These are phyloP conservation scores for Rhamnusium bicolor DNA, from an alignment of 2,888 invertebrate species.

Conservation along the genomic window DNA sequence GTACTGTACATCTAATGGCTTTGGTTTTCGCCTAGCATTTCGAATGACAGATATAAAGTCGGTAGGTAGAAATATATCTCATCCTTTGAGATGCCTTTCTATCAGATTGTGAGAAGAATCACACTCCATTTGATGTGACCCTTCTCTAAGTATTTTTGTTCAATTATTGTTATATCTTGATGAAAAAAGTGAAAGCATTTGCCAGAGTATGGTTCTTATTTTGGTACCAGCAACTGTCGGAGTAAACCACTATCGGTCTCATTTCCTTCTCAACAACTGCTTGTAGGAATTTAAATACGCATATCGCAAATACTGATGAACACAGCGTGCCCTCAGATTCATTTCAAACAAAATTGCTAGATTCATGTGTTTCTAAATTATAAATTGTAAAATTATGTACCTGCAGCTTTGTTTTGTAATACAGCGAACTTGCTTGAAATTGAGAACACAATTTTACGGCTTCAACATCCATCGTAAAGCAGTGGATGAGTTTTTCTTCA, in stretches of 20 bases:
- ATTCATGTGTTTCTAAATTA: conserved; percentile 1
- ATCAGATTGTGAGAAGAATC: no score
- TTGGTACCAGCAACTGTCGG: no score
- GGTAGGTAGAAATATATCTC: background rate
- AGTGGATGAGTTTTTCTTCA: no score
- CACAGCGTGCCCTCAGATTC: background rate
- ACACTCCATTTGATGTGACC: no score
- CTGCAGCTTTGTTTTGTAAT: no score
- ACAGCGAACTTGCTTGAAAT: background rate
- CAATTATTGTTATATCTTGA: background rate
- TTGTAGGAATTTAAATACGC: conserved; percentile 1
- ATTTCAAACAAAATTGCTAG: background rate
- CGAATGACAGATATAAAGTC: background rate
- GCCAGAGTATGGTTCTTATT: conserved; percentile 1
- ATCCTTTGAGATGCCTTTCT: no score
- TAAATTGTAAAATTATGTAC: background rate
- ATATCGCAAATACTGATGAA: background rate
- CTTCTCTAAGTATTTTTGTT: conserved; percentile 1
- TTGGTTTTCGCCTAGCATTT: no score
- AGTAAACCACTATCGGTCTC: conserved; percentile 2
- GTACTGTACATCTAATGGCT: no score
- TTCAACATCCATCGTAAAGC: no score
- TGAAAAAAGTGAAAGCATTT: background rate
- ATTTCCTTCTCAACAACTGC: conserved; percentile 9
- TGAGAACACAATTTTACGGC: no score